These are phyloP conservation scores for Naso thynnoides DNA, from an alignment of 2,797 vertebrate genomes.

Conservation along the genomic window DNA sequence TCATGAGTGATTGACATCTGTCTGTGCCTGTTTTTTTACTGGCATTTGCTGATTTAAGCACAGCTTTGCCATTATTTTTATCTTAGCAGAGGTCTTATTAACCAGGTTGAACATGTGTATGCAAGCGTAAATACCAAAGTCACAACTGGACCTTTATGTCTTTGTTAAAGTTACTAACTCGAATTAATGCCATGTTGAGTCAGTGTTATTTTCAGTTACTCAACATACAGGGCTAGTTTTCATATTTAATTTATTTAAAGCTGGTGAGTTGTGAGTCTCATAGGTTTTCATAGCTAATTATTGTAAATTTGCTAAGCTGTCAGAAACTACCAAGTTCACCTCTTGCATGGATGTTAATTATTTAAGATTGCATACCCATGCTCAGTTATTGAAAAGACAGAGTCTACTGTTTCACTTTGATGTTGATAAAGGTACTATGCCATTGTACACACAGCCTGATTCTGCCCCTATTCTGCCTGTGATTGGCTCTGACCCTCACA, in stretches of 20 bases:
- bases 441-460: too few species aligned
- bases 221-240: not conserved
- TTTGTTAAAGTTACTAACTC: conserved; percentile 2
- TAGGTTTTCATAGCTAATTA: conserved; percentile 16
- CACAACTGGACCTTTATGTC: conserved; percentile 3
- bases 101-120: not conserved
- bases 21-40: not conserved
- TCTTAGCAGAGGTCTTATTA: not conserved
- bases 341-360: not conserved
- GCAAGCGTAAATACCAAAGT: not conserved
- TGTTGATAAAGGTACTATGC: not conserved
- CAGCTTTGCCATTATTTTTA: not conserved
- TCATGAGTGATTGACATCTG: not conserved
- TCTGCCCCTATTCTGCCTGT: too few species aligned
- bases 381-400: not conserved
- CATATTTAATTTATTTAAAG: conserved; percentile 17
- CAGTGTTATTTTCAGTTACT: conserved; percentile 1
- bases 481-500: too few species aligned
- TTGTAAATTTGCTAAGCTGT: not conserved
- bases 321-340: not conserved
- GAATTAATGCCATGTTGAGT: conserved; percentile 13
- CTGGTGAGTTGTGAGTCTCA: conserved; percentile 1
- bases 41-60: not conserved
- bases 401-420: not conserved
- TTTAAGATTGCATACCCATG: not conserved